phyloP scores from a whole-genome alignment of 2,888 invertebrate species.

The Nebria salina region DNA sequence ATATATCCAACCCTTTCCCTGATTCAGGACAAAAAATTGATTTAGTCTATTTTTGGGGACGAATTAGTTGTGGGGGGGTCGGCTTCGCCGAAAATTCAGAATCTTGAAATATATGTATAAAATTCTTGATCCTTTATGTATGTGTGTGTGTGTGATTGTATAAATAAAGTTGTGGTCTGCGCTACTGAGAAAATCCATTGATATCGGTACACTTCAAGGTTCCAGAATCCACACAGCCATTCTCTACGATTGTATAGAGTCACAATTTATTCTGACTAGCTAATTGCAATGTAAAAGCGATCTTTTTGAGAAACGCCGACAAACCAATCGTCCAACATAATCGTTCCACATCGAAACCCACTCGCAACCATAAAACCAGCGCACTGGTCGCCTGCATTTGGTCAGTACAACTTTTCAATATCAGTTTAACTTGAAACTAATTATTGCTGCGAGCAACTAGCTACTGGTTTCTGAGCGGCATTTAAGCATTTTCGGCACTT shows the following conservation, averaged over 20 bases:
- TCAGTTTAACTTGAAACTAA: slow-evolving; percentile 43
- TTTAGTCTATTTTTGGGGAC: too few species aligned
- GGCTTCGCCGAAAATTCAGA: too few species aligned
- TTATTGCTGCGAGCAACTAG: slow-evolving; percentile 26
- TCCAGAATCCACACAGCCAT: slow-evolving; percentile 17
- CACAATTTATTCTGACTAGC: slow-evolving; percentile 46
- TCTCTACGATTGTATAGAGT: slow-evolving; percentile 26
- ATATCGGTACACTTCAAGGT: slow-evolving; percentile 29
- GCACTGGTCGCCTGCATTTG: slow-evolving; percentile 22
- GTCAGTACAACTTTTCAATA: slow-evolving; percentile 42
- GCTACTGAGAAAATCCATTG: slow-evolving; percentile 16
- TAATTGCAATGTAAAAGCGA: slow-evolving; percentile 46
- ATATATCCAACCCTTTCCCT: too few species aligned
- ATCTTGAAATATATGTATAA: too few species aligned
- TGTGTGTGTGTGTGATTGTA: too few species aligned
- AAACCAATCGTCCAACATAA: background rate
- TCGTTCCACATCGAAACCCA: background rate
- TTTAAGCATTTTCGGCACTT: background rate
- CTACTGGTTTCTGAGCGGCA: background rate
- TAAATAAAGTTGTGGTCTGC: background rate
- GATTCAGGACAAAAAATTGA: too few species aligned
- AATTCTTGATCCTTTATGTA: too few species aligned
- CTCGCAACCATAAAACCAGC: background rate
- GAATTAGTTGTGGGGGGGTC: too few species aligned
- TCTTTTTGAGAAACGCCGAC: slow-evolving; percentile 45